Conservation (phyloP, 2,888 invertebrate species). For the Ochropleura plecta region DNA sequence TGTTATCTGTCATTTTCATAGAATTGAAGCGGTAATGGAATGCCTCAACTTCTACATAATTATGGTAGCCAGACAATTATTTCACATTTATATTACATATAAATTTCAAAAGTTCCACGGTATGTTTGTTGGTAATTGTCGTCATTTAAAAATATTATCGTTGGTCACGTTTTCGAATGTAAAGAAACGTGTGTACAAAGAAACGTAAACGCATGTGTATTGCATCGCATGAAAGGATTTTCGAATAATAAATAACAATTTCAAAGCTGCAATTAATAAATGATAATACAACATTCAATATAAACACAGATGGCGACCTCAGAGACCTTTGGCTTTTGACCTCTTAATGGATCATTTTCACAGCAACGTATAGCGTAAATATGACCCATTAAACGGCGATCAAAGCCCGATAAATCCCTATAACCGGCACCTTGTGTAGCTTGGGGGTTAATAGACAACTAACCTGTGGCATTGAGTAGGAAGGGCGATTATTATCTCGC, state of each 20-base stretch:
- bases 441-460: constrained; percentile 68
- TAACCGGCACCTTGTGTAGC: constrained; percentile 56
- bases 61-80: constrained; percentile 57
- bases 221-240: constrained; percentile 1
- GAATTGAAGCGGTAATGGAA: constrained; percentile 62
- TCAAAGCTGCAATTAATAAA: constrained; percentile 29
- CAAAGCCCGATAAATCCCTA: constrained; percentile 56
- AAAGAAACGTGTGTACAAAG: constrained; percentile 20
- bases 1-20: constrained; percentile 69
- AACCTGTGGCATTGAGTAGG: constrained; percentile 72
- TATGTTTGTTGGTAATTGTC: constrained; percentile 21
- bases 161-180: constrained; percentile 48
- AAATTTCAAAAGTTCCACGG: constrained; percentile 29
- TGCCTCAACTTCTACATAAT: constrained; percentile 61
- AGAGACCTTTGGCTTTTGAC: constrained; percentile 45
- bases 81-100: constrained; percentile 51
- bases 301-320: constrained; percentile 34
- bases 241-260: constrained; percentile 28
- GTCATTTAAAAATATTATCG: constrained; percentile 41
- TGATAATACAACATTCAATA: constrained; percentile 52
- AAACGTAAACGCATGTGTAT: constrained; percentile 1
- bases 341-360: constrained; percentile 60
- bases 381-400: constrained; percentile 63
- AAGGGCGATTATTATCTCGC: constrained; percentile 65
- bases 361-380: constrained; percentile 58